phyloP scores from a whole-genome alignment of 1,140 invertebrate genomes.

The Bombus soroeensis region DNA sequence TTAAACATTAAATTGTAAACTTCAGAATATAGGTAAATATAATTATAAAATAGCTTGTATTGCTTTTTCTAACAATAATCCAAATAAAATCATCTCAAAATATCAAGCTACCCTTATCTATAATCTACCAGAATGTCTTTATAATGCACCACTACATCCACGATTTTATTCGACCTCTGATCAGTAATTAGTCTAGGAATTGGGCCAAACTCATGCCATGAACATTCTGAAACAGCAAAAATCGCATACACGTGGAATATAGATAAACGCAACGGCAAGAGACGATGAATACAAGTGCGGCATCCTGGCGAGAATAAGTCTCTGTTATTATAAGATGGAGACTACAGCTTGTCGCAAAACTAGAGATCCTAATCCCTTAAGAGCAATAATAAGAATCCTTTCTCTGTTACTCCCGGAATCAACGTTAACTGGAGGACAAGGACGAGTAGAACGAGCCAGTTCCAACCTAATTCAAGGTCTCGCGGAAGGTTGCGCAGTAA shows the following conservation, averaged over 20 bases:
- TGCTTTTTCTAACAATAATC: neutral
- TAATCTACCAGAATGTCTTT: neutral
- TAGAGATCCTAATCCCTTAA: constrained; percentile 81
- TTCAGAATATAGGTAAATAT: neutral
- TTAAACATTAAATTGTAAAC: neutral
- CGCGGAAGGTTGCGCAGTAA: constrained; percentile 69
- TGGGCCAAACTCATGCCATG: neutral
- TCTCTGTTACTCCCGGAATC: constrained; percentile 72
- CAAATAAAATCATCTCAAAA: neutral
- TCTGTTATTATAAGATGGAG: constrained; percentile 79
- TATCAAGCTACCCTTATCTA: neutral
- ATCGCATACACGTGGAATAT: constrained; percentile 1
- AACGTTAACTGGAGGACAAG: constrained; percentile 67
- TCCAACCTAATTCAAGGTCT: constrained; percentile 71
- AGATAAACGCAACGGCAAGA: constrained; percentile 12
- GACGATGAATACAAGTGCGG: constrained; percentile 52
- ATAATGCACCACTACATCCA: neutral
- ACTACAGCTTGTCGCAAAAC: constrained; percentile 73
- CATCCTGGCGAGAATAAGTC: constrained; percentile 65
- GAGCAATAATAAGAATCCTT: constrained; percentile 83
- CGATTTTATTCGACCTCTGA: neutral
- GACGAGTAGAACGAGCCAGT: constrained; percentile 35
- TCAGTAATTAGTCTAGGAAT: constrained; percentile 1
- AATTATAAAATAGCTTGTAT: too few relatives aligned
- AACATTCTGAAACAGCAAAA: neutral